Conservation (phyloP, 2,797 vertebrate species). For the Bucorvus abyssinicus region DNA sequence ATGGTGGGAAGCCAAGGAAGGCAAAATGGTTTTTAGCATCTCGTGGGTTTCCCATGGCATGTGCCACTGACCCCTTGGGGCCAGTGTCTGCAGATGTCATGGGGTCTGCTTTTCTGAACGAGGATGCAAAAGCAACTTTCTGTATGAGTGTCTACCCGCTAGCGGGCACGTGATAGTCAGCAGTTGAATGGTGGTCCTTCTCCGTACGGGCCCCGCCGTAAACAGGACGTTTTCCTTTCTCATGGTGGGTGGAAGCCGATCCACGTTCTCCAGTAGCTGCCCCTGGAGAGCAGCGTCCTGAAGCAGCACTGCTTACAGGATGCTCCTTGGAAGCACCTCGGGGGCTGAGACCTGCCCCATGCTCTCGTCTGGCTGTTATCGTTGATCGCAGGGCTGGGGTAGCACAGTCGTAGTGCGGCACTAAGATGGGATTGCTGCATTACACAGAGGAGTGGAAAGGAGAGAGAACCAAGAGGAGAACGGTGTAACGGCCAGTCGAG, state of each 20-base stretch:
- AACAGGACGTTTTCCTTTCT: background rate
- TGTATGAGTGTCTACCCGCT: background rate
- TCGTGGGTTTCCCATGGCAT: background rate
- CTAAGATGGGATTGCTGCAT: background rate
- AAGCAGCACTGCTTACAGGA: background rate
- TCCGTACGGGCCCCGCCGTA: background rate
- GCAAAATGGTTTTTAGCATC: background rate
- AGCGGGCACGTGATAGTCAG: constrained; percentile 45
- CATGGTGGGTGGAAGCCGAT: background rate
- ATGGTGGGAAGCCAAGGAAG: background rate
- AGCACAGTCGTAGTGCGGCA: background rate
- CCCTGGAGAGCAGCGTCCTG: background rate
- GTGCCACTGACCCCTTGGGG: background rate
- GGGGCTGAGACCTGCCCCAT: background rate
- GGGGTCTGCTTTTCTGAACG: accelerated
- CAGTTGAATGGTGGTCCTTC: background rate
- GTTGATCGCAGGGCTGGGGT: background rate
- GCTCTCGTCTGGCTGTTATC: background rate
- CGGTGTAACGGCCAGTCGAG: too few relatives aligned
- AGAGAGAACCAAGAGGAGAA: background rate
- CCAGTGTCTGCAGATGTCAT: background rate
- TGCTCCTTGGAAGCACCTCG: background rate
- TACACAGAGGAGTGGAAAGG: background rate
- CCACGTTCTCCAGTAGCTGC: background rate
- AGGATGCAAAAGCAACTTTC: background rate